Conservation (phyloP, 2,888 invertebrate genomes). For the Hirtodrosophila trivittata region DNA sequence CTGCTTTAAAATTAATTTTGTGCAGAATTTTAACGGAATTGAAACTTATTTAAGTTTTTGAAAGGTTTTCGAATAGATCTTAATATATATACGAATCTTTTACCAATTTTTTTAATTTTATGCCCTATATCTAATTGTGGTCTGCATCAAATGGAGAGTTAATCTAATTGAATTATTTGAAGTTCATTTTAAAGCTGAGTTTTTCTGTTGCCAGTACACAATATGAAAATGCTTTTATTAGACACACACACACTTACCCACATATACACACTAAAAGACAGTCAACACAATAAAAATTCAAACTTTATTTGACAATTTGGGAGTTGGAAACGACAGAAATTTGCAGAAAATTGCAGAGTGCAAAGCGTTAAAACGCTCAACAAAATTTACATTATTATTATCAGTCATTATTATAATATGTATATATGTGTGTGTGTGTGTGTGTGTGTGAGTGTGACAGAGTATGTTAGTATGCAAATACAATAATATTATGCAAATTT, state of each 20-base stretch:
- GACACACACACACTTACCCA: conserved; percentile 5
- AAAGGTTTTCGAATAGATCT: too few relatives aligned
- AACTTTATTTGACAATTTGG: conserved; percentile 13
- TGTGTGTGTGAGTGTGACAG: conserved; percentile 11
- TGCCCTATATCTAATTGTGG: too few relatives aligned
- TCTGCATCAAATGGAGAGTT: too few relatives aligned
- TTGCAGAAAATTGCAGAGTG: conserved; percentile 12
- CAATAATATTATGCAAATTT: conserved; percentile 63
- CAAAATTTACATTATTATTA: conserved; percentile 64
- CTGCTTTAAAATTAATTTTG: too few relatives aligned
- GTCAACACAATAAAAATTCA: conserved; percentile 10
- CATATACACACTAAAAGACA: neutral
- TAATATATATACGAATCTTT: too few relatives aligned
- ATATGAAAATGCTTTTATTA: too few relatives aligned
- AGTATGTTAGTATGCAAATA: conserved; percentile 36
- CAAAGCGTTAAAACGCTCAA: conserved; percentile 45
- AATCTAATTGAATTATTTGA: too few relatives aligned
- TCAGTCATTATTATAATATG: conserved; percentile 58
- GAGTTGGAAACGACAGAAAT: conserved; percentile 17
- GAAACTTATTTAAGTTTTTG: too few relatives aligned
- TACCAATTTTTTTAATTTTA: too few relatives aligned
- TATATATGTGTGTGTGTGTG: neutral
- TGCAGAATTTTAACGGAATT: too few relatives aligned
- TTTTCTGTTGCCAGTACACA: too few relatives aligned
- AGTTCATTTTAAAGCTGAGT: too few relatives aligned